Evolutionary conservation across 1,140 invertebrate genomes (phyloP).

Genomic region (Dryas iulia): DNA sequence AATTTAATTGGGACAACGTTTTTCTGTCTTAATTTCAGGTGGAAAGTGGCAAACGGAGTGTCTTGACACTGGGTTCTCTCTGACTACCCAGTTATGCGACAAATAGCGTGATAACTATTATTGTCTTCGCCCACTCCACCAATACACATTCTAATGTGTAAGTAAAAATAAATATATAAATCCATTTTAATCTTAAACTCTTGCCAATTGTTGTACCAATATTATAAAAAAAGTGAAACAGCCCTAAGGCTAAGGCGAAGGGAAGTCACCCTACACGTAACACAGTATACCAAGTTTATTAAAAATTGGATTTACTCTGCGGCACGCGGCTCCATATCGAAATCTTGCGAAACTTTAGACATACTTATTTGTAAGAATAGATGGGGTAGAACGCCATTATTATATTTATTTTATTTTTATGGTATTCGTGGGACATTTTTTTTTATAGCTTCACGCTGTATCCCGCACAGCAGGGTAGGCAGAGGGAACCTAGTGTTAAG

Average conservation of each 20-base stretch:
- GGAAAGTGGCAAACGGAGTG: too few relatives aligned
- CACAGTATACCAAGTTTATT: constrained; percentile 50
- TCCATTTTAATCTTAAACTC: neutral
- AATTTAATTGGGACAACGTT: too few relatives aligned
- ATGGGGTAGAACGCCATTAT: constrained; percentile 23
- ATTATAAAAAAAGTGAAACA: neutral
- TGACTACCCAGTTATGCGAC: too few relatives aligned
- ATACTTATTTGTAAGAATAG: constrained; percentile 27
- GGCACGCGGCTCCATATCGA: constrained; percentile 45
- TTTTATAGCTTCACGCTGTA: too few relatives aligned
- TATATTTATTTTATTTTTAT: constrained; percentile 4
- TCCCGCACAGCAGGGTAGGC: too few relatives aligned
- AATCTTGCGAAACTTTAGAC: constrained; percentile 33
- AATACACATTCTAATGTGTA: too few relatives aligned
- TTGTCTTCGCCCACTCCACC: too few relatives aligned
- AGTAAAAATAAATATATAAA: neutral
- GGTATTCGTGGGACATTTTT: neutral
- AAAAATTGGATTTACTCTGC: constrained; percentile 56
- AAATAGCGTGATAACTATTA: too few relatives aligned
- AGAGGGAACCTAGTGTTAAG: too few relatives aligned
- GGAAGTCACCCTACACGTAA: constrained; percentile 26
- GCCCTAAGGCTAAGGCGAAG: neutral
- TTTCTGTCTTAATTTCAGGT: too few relatives aligned
- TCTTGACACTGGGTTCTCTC: too few relatives aligned
- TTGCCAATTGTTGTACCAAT: neutral